Base-by-base conservation (phyloP, 1,140 invertebrate genomes). In the Meloidogyne exigua region DNA sequence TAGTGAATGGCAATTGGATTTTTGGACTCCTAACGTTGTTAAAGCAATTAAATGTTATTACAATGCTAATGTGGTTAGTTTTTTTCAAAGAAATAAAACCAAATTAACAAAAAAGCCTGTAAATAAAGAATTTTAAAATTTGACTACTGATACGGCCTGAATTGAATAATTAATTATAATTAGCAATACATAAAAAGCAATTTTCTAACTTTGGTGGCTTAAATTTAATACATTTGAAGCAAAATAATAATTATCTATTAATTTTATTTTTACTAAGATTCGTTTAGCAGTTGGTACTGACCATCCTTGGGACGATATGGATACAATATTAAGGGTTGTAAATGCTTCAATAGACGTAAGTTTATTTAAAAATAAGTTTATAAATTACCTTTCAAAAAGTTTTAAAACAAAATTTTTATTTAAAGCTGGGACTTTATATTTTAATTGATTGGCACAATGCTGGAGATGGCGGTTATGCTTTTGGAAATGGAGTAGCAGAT, bases 21-120 rank as follows among this genome's bases (percentile, higher is more conserved):
- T 57, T 57, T 57, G 49, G 49, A 57, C 49, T 9, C 18, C 49
- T 57, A n/a, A 57, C 21, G 49, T 57, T 57, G 49, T 57, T 57
- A n/a, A n/a, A n/a, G 49, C 49, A n/a, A n/a, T 57, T 21, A 57
- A 57, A n/a, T 57, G 49, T 57, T 57, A 57, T 57, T 57, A 57
- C 7, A 57, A 57, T 57, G 49, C 49, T 57, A 57, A 57, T 57
- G 49, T 57, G 2, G 49, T 57, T 18, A 57, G 49, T 57, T 18
- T 32, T 32, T 32, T 32, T 32, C 7, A 7, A 7, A 7, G 7
- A 32, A 32, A 32, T 32, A 32, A 2, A 32, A 7, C n/a, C n/a
- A 32, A 32, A 32, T 32, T 32, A 32, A 32, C 28, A 7, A 32
- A 32, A 32, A 32, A 7, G 2, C 7, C 28, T 32, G 28, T 32